phyloP scores from a whole-genome alignment of 1,140 invertebrate genomes.

The Cepaea nemoralis region DNA sequence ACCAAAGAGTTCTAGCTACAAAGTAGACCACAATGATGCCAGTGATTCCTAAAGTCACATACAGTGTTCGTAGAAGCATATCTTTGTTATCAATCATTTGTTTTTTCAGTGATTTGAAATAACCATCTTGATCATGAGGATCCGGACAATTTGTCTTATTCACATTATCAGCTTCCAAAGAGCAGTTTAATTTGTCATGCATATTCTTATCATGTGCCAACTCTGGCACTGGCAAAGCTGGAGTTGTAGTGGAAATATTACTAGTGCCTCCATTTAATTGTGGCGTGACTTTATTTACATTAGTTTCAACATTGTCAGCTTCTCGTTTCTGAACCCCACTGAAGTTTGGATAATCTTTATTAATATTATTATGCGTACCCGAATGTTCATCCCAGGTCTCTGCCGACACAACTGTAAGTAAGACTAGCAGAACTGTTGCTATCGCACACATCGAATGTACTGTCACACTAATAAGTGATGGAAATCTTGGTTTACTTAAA shows the following conservation, averaged over 20 bases:
- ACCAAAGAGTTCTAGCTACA: constrained; percentile 51
- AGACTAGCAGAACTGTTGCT: no score
- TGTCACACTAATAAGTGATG: no score
- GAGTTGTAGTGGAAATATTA: not conserved
- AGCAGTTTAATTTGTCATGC: not conserved
- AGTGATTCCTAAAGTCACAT: constrained; percentile 54
- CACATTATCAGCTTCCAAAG: not conserved
- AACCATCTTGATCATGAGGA: not conserved
- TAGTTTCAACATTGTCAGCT: no score
- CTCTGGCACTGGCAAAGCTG: not conserved
- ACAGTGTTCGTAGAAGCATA: constrained; percentile 56
- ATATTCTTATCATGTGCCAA: not conserved
- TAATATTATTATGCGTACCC: no score
- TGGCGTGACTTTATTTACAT: no score
- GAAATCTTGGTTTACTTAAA: no score
- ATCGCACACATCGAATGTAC: no score
- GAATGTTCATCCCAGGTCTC: no score
- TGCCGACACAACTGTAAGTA: no score
- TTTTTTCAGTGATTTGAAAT: not conserved
- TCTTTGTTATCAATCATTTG: constrained; percentile 46
- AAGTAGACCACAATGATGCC: constrained; percentile 54
- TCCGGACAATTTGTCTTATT: not conserved
- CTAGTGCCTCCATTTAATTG: not conserved
- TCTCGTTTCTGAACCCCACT: no score
- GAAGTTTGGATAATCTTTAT: no score